Evolutionary conservation across 2,113 vertebrate species (phyloP).

Genomic region (Manacus vitellinus): DNA sequence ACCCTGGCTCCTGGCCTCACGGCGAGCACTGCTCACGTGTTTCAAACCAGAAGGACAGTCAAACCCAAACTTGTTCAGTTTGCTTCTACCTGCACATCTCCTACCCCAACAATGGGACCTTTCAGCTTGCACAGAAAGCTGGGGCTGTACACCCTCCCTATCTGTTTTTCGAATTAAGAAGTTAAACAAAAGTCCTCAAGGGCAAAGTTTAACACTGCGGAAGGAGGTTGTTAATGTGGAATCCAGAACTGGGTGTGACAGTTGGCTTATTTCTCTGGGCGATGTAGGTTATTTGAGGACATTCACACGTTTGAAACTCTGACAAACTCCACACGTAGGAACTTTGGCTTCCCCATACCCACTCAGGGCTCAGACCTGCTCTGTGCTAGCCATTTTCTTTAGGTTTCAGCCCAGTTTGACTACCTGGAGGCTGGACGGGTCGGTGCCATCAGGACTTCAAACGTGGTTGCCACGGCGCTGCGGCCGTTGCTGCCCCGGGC

Average conservation of each 20-base stretch:
- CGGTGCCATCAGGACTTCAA: neutral
- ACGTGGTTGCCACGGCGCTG: rapidly evolving
- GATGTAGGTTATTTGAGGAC: conserved; percentile 79
- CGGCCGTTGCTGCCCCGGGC: conserved; percentile 34
- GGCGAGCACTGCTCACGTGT: rapidly evolving
- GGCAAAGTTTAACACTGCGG: conserved; percentile 79
- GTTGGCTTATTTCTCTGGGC: conserved; percentile 66
- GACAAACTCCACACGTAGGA: neutral
- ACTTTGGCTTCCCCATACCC: neutral
- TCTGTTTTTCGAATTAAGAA: conserved; percentile 77
- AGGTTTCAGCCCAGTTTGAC: neutral
- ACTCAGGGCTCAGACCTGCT: neutral
- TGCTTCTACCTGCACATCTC: conserved; percentile 45
- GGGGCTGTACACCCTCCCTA: conserved; percentile 46
- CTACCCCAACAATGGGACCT: conserved; percentile 53
- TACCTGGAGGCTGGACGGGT: rapidly evolving
- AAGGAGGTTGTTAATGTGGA: conserved; percentile 82
- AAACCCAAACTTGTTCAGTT: neutral
- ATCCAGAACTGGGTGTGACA: conserved; percentile 81
- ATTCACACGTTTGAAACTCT: conserved; percentile 53
- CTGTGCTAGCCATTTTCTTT: neutral
- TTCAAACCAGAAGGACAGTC: neutral
- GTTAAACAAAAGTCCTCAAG: conserved; percentile 79
- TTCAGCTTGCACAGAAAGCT: neutral
- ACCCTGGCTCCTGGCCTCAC: neutral